These are phyloP conservation scores for Spodoptera exigua DNA, from an alignment of 2,888 invertebrate genomes.

Conservation along the genomic window DNA sequence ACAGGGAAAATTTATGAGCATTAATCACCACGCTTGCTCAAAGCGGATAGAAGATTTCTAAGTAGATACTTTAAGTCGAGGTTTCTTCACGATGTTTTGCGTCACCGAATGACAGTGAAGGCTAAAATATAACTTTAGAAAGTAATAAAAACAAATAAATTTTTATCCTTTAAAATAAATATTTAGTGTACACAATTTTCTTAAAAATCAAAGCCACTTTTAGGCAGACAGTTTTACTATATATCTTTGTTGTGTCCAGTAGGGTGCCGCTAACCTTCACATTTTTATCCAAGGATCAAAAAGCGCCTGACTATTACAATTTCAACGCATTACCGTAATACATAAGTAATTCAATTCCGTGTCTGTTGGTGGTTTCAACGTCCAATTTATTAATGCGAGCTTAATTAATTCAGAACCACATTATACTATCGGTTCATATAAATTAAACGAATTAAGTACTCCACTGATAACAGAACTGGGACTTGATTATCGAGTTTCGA, in stretches of 20 bases:
- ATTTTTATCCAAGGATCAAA: conserved; percentile 79
- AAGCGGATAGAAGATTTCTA: no score
- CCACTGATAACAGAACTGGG: conserved; percentile 64
- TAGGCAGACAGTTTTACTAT: conserved; percentile 35
- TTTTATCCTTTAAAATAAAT: no score
- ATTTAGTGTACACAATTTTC: neutral
- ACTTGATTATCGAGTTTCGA: conserved; percentile 60
- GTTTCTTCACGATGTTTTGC: no score
- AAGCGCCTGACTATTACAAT: conserved; percentile 75
- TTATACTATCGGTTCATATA: conserved; percentile 67
- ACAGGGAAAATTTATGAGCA: no score
- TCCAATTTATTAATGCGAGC: conserved; percentile 73
- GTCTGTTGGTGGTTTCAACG: conserved; percentile 70
- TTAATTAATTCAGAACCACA: conserved; percentile 72
- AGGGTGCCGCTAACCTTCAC: conserved; percentile 71
- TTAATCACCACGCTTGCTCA: no score
- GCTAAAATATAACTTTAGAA: no score
- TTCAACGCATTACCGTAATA: conserved; percentile 75
- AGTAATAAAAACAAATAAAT: no score
- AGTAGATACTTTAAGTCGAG: no score
- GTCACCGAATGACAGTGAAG: no score
- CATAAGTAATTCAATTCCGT: conserved; percentile 76
- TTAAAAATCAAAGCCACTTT: conserved; percentile 26
- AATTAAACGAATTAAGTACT: conserved; percentile 69
- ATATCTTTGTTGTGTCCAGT: conserved; percentile 57